Percentiles rank a stretch among this genome's conserved stretches.
These are phyloP conservation scores for Micronisus gabar DNA, from an alignment of 2,113 vertebrate species.

Conservation along the genomic window DNA sequence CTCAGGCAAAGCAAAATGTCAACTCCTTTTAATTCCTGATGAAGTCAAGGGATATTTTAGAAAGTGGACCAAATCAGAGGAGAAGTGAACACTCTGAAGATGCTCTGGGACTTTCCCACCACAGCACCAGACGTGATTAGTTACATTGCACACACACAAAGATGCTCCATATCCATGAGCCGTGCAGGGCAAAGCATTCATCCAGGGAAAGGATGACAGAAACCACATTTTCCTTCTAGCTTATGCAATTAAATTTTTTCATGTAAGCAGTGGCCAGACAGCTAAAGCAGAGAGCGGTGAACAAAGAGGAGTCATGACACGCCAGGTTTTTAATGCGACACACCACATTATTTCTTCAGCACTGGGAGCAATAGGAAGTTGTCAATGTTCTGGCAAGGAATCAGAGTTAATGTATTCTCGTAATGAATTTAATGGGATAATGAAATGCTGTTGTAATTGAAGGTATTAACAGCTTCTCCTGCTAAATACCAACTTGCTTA, in stretches of 20 bases:
- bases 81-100: not conserved
- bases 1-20: not conserved
- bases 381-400: not conserved
- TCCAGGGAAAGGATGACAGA: not conserved
- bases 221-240: not conserved
- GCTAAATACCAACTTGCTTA: slow-evolving; percentile 36
- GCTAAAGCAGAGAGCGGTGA: not conserved
- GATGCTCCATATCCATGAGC: not conserved
- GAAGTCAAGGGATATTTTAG: not conserved
- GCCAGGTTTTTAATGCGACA: not conserved
- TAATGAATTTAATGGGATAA: slow-evolving; percentile 50
- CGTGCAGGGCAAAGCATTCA: not conserved
- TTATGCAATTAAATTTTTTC: not conserved
- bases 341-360: not conserved
- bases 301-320: not conserved
- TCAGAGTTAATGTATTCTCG: not conserved
- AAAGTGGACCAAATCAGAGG: not conserved
- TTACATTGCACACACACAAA: not conserved
- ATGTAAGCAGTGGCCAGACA: not conserved
- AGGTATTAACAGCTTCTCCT: slow-evolving; percentile 52
- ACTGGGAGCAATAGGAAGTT: slow-evolving; percentile 4
- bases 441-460: slow-evolving; percentile 57
- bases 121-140: not conserved
- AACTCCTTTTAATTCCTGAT: not conserved
- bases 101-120: not conserved